phyloP scores from a whole-genome alignment of 2,797 vertebrate genomes.

The Anguilla megastoma region DNA sequence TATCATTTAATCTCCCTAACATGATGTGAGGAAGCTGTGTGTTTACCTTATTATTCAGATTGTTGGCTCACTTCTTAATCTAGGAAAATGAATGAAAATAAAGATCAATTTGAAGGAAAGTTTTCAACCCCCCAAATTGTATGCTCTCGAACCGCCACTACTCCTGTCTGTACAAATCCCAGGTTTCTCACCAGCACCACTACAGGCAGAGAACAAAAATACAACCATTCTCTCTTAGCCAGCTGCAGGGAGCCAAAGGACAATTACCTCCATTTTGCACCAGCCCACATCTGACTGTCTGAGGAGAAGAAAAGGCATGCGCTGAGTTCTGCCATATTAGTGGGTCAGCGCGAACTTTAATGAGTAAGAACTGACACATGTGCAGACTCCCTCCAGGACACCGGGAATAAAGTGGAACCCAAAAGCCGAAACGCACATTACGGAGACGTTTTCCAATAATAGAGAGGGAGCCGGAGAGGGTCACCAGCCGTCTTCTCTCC shows the following conservation, averaged over 20 bases:
- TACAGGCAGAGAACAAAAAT: not conserved
- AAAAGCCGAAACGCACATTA: not conserved
- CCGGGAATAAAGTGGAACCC: not conserved
- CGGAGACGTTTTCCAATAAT: not conserved
- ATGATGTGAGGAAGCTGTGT: not conserved
- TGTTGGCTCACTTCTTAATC: not conserved
- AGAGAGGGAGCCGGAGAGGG: not conserved
- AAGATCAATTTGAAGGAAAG: too few species aligned
- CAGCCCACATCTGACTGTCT: not conserved
- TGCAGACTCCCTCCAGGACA: not conserved
- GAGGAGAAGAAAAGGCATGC: not conserved
- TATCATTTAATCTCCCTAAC: not conserved
- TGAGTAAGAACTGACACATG: not conserved
- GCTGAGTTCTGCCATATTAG: not conserved
- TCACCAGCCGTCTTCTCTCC: conserved; percentile 21
- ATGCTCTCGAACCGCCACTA: too few species aligned
- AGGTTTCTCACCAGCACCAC: not conserved
- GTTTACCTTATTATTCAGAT: not conserved
- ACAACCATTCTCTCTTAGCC: not conserved
- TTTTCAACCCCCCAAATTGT: too few species aligned
- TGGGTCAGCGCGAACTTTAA: not conserved
- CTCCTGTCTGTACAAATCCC: too few species aligned
- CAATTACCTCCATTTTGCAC: not conserved
- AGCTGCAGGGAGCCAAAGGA: not conserved
- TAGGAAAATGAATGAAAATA: not conserved